Evolutionary conservation across 1,140 invertebrate genomes (phyloP).

Genomic region (Megathymus violae): DNA sequence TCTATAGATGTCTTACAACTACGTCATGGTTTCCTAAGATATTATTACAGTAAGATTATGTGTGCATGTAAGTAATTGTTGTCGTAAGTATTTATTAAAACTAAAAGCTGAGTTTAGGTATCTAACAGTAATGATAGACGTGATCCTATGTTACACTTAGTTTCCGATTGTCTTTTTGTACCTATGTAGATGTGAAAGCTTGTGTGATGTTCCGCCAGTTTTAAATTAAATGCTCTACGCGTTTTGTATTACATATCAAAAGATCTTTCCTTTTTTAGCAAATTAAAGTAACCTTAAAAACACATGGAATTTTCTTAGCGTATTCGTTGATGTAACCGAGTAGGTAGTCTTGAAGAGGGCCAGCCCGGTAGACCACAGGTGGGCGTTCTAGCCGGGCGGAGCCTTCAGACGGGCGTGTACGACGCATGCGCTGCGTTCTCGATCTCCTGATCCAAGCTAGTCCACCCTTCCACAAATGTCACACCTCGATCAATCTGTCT

Average conservation of each 20-base stretch:
- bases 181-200: slow-evolving; percentile 74
- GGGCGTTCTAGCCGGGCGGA: slow-evolving; percentile 74
- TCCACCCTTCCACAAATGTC: slow-evolving; percentile 52
- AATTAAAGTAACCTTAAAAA: slow-evolving; percentile 35
- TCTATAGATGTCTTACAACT: slow-evolving; percentile 36
- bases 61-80: slow-evolving; percentile 60
- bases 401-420: slow-evolving; percentile 57
- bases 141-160: slow-evolving; percentile 51
- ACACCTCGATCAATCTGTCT: slow-evolving; percentile 59
- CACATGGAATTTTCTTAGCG: slow-evolving; percentile 6
- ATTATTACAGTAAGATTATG: slow-evolving; percentile 42
- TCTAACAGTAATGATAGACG: slow-evolving; percentile 50
- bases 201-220: slow-evolving; percentile 79
- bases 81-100: slow-evolving; percentile 46
- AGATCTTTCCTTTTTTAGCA: slow-evolving; percentile 27
- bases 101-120: slow-evolving; percentile 45
- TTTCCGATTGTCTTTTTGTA: slow-evolving; percentile 66
- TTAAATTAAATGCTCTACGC: slow-evolving; percentile 69
- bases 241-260: slow-evolving; percentile 51
- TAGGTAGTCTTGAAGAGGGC: slow-evolving; percentile 60
- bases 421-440: slow-evolving; percentile 66
- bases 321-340: slow-evolving; percentile 38
- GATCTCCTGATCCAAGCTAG: slow-evolving; percentile 53
- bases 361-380: slow-evolving; percentile 70
- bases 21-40: slow-evolving; percentile 19